A percentile compares a stretch with the other conserved stretches of the same genome.
Evolutionary conservation across 2,797 vertebrate genomes (phyloP).

Genomic region (Gastrophryne carolinensis): DNA sequence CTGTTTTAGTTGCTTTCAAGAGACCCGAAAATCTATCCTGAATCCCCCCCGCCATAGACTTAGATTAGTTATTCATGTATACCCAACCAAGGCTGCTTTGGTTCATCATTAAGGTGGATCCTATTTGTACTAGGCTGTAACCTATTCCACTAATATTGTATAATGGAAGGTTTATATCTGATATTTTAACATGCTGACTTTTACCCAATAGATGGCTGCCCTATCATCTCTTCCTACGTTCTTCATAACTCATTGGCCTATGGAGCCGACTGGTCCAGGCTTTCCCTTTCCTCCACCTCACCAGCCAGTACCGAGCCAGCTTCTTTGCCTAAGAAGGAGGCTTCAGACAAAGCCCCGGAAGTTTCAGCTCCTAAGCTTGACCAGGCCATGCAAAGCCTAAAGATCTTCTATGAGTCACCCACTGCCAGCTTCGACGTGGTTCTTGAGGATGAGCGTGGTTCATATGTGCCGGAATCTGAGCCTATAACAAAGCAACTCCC

Average conservation of each 20-base stretch:
- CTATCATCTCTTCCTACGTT: slow-evolving; percentile 77
- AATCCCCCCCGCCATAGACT: too few species aligned
- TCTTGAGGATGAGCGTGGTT: slow-evolving; percentile 70
- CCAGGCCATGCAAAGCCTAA: slow-evolving; percentile 64
- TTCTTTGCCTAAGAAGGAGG: rapidly evolving
- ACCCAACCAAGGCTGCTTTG: too few species aligned
- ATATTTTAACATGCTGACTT: not conserved
- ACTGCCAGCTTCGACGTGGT: slow-evolving; percentile 76
- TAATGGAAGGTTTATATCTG: too few species aligned
- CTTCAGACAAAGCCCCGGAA: rapidly evolving
- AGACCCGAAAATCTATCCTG: too few species aligned
- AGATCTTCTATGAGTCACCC: slow-evolving; percentile 78
- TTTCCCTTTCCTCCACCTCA: slow-evolving; percentile 57
- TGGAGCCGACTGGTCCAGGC: slow-evolving; percentile 88
- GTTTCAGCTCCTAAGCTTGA: slow-evolving; percentile 14
- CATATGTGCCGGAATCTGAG: slow-evolving; percentile 24
- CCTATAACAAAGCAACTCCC: rapidly evolving
- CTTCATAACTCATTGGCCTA: slow-evolving; percentile 89
- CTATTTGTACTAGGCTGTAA: too few species aligned
- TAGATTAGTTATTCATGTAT: too few species aligned
- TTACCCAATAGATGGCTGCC: slow-evolving; percentile 58
- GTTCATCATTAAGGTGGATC: too few species aligned
- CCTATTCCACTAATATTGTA: too few species aligned
- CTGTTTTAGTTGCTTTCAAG: too few species aligned
- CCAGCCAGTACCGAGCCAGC: slow-evolving; percentile 11